Conservation (phyloP, 2,888 invertebrate genomes). For the Miltochrista miniata region DNA sequence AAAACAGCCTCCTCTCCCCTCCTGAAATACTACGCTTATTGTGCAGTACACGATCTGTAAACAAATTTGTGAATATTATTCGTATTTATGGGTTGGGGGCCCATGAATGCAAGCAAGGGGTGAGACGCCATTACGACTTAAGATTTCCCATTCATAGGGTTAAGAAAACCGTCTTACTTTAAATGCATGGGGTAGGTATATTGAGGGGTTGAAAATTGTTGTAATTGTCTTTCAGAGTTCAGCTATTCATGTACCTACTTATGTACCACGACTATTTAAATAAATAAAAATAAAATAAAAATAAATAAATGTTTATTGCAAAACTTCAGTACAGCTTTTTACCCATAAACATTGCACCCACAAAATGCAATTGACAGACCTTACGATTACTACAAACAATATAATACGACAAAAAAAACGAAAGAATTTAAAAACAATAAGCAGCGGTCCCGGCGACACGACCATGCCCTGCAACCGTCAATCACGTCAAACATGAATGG, state of each 20-base stretch:
- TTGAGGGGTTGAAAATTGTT: constrained; percentile 49
- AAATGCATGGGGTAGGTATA: constrained; percentile 52
- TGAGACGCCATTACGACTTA: constrained; percentile 62
- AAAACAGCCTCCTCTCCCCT: constrained; percentile 41
- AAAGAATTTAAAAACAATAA: no score
- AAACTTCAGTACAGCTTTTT: no score
- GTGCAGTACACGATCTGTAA: constrained; percentile 67
- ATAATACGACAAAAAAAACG: no score
- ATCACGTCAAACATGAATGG: no score
- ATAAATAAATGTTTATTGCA: neutral
- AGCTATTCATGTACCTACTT: neutral
- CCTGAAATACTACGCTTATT: constrained; percentile 39
- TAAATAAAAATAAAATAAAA: neutral
- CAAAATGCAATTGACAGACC: no score
- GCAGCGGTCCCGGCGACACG: no score
- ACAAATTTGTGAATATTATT: constrained; percentile 82
- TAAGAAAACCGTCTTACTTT: constrained; percentile 53
- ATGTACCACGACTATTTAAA: neutral
- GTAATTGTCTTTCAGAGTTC: constrained; percentile 35
- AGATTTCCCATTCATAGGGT: constrained; percentile 75
- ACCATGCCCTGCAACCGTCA: no score
- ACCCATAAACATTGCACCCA: no score
- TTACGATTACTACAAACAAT: no score
- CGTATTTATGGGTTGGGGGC: constrained; percentile 47
- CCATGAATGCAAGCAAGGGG: constrained; percentile 74